phyloP scores from a whole-genome alignment of 2,797 vertebrate genomes.

The Pempheris klunzingeri region DNA sequence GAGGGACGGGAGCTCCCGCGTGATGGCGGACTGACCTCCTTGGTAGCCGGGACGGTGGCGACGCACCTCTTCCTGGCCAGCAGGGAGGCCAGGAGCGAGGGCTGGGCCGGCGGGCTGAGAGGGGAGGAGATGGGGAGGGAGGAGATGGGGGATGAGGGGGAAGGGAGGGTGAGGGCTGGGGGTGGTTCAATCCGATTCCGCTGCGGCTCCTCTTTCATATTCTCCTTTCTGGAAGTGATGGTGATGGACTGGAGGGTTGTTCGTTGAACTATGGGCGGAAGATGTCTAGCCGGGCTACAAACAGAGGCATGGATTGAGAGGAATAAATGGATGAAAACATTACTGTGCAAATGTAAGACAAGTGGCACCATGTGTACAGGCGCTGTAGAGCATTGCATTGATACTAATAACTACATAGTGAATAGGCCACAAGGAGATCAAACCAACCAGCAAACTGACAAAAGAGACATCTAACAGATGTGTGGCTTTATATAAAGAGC shows the following conservation, averaged over 20 bases:
- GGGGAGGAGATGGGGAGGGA: slow-evolving; percentile 29
- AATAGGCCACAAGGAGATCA: slow-evolving; percentile 1
- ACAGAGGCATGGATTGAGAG: slow-evolving; percentile 61
- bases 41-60: slow-evolving; percentile 80
- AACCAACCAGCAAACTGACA: slow-evolving; percentile 24
- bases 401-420: background rate
- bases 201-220: slow-evolving; percentile 54
- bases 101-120: slow-evolving; percentile 60
- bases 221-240: slow-evolving; percentile 72
- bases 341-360: background rate
- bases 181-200: slow-evolving; percentile 32
- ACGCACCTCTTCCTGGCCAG: slow-evolving; percentile 78
- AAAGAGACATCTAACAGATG: background rate
- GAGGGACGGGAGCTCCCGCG: slow-evolving; percentile 81
- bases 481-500: slow-evolving; percentile 5
- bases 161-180: background rate
- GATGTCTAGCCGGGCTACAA: slow-evolving; percentile 56
- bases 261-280: slow-evolving; percentile 61
- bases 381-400: background rate
- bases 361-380: background rate
- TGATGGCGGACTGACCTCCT: slow-evolving; percentile 86
- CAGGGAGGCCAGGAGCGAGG: slow-evolving; percentile 81
- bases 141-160: background rate
- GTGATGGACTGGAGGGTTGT: slow-evolving; percentile 76
- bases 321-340: slow-evolving; percentile 45